Percentiles rank a stretch among this genome's conserved stretches.
Evolutionary conservation across 2,888 invertebrate genomes (phyloP).

Genomic region (Habrosyne pyritoides): DNA sequence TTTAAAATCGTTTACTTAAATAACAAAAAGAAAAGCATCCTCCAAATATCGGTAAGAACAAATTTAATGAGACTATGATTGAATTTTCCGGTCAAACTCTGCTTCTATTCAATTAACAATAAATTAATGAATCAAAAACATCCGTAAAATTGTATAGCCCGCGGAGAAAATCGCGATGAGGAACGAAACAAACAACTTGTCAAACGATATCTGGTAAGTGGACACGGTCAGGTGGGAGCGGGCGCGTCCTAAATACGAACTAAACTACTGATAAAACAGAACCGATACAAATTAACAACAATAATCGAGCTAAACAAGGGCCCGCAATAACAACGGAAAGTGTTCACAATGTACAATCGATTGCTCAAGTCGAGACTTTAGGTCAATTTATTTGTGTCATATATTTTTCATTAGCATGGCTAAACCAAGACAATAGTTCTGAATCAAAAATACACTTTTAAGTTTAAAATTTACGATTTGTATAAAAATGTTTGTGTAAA

Average conservation of each 20-base stretch:
- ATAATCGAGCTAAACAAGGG: conserved; percentile 54
- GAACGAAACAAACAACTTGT: neutral
- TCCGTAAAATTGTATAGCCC: too few species aligned
- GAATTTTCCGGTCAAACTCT: too few species aligned
- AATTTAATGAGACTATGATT: too few species aligned
- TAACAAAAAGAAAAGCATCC: too few species aligned
- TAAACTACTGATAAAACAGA: conserved; percentile 45
- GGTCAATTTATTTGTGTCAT: conserved; percentile 6
- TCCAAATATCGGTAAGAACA: too few species aligned
- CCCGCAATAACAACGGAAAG: conserved; percentile 48
- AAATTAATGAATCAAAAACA: neutral
- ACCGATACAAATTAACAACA: conserved; percentile 65
- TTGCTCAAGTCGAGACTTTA: conserved; percentile 21
- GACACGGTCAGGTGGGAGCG: conserved; percentile 11
- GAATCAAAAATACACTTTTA: neutral
- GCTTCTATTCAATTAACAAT: too few species aligned
- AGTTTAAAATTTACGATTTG: neutral
- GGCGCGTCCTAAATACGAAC: conserved; percentile 22
- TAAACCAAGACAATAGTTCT: neutral
- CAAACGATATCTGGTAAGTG: neutral
- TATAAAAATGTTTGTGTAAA: too few species aligned
- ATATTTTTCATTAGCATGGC: neutral
- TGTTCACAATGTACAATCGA: conserved; percentile 35
- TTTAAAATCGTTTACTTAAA: too few species aligned
- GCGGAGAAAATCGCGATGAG: neutral